Evolutionary conservation across 53 echinoderm and acorn worm species (phyloP), one percentile per base, ranked within the genome.

Genomic region (Luidia sarsii): DNA sequence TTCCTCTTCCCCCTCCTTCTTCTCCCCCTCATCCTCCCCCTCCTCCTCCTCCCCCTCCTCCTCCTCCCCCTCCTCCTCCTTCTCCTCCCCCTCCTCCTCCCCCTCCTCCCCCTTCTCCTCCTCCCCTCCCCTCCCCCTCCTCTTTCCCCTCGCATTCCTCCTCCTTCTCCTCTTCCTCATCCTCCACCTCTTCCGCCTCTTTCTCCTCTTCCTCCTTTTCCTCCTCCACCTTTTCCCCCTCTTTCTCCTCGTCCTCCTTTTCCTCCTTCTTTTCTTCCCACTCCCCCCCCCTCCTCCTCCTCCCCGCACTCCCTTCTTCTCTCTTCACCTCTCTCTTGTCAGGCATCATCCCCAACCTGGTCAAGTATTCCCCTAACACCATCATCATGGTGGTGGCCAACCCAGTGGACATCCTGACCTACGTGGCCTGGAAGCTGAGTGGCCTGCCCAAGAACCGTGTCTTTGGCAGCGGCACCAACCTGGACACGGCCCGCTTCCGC

Each of bases 361-460:
- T 95, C 7, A 86, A 83, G 53, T 89, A 95, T 66, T 89, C 89
- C 50, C 95, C 95, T 39, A 73, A 87, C 77, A 73, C 95, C 29
- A 74, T 84, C 43, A 14, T 95, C 4, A 82, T 95, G 50, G 68
- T 95, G 0, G 95, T 95, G 25, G 79, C 91, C 19, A 95, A 95
- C 61, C 95, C 95, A 21, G 95, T 95, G 2, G 95, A 95, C 68
- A 72, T 95, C 45, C 56, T 95, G 57, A 95, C 95, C 7, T 95
- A 91, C 29, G 92, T 95, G 30, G 80, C 95, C 1, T 95, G 95
- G 95, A 95, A 91, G 57, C 72, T 95, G 13, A 95, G 95, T 75
- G 95, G 95, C 11, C 70, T 95, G 65, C 95, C 95, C 16, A 37
- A 74, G 24, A 82, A 92, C 57, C 79, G 89, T 32, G 91, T 95